Evolutionary conservation across 2,888 invertebrate species (phyloP).

Genomic region (Andrena praecox): DNA sequence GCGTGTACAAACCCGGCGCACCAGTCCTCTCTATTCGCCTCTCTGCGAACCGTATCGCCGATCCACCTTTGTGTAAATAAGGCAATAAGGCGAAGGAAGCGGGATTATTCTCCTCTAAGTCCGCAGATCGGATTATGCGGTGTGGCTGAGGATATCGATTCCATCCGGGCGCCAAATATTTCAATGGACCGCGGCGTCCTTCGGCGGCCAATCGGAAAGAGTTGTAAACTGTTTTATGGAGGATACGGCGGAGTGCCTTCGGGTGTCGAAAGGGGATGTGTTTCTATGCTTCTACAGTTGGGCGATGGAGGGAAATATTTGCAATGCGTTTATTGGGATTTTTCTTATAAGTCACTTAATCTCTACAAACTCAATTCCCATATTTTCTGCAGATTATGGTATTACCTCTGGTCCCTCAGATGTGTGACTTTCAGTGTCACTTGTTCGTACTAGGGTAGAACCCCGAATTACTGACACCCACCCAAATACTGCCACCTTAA

Average conservation of each 20-base stretch:
- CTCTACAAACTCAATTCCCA: too few species aligned
- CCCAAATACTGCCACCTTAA: too few species aligned
- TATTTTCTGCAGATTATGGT: too few species aligned
- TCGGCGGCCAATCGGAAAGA: background rate
- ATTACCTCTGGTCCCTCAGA: too few species aligned
- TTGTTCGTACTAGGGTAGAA: too few species aligned
- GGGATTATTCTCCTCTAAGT: conserved; percentile 62
- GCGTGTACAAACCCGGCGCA: conserved; percentile 66
- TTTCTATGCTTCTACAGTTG: too few species aligned
- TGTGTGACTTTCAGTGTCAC: too few species aligned
- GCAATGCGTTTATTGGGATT: too few species aligned
- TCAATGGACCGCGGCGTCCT: conserved; percentile 15
- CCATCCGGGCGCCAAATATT: conserved; percentile 33
- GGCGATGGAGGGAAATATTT: too few species aligned
- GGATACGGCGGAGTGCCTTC: background rate
- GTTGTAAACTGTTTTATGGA: background rate
- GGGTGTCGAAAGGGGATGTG: background rate
- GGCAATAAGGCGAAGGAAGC: conserved; percentile 69
- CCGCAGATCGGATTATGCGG: conserved; percentile 69
- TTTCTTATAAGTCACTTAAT: too few species aligned
- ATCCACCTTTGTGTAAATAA: conserved; percentile 70
- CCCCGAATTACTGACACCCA: too few species aligned
- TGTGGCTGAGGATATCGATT: conserved; percentile 21
- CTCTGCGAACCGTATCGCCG: conserved; percentile 47
- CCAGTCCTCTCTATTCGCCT: conserved; percentile 45